Evolutionary conservation across 2,888 invertebrate genomes (phyloP), one percentile per base, ranked within the genome.

Genomic region (Tetheella fluctuosa): DNA sequence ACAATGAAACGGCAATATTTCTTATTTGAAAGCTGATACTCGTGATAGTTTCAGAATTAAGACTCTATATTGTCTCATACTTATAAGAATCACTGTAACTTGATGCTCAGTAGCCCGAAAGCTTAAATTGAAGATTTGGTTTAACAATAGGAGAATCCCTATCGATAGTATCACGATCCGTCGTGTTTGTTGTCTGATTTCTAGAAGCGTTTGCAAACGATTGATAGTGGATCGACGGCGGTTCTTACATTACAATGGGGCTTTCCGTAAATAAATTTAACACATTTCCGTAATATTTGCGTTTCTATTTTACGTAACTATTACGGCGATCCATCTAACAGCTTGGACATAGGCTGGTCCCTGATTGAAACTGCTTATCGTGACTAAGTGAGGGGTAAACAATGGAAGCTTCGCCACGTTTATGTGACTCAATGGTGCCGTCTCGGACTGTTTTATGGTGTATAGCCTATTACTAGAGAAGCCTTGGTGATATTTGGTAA

Each of bases 341-440:
- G 60, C 56, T 59, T 59, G 48, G 60, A 37, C 59, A 54, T 66
- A 62, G 48, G 10, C 61, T 54, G 57, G 58, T 53, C 63, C 60
- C 54, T 60, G 71, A 66, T 68, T 63, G 59, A 61, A 63, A 69
- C 62, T 64, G 64, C 58, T 69, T 71, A 71, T 74, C 74, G 73
- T 81, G 78, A 79, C 79, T 81, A 76, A 80, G 74, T 79, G 74
- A 71, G 73, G 77, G 71, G 75, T 75, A 77, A 80, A 85, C 85
- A 83, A 85, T 81, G 72, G 76, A 68, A 74, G 74, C 71, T 72
- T 65, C 59, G 64, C 66, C 67, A 68, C 64, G 63, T 59, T 68
- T 42, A 64, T 74, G 78, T 86, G 86, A 86, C 74, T 86, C 85
- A 85, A 73, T 76, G 42, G 64, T 64, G 65, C 48, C 48, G 48